phyloP scores from a whole-genome alignment of 1,140 invertebrate genomes.

The Drosophila ficusphila region DNA sequence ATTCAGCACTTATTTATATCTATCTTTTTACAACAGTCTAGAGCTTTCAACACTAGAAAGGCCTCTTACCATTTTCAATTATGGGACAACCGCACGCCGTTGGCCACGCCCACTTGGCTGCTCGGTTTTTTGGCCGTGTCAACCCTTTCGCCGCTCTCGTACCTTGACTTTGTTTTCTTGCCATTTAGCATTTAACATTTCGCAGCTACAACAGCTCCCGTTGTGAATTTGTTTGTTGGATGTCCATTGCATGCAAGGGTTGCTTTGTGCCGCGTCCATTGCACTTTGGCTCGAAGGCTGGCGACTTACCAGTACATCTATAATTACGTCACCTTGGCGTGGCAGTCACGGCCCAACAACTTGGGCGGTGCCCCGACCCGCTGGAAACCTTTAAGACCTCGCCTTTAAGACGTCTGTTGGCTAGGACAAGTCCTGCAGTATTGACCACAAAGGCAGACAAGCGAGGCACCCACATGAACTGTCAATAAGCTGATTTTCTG shows the following conservation, averaged over 20 bases:
- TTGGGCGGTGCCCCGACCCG: conserved; percentile 18
- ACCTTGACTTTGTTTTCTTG: conserved; percentile 50
- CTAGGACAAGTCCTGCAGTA: conserved; percentile 1
- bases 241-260: conserved; percentile 48
- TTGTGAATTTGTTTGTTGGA: conserved; percentile 35
- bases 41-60: background rate
- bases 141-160: conserved; percentile 49
- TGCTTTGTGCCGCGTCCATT: conserved; percentile 57
- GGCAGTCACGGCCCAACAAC: conserved; percentile 45
- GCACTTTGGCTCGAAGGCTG: conserved; percentile 61
- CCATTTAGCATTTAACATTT: conserved; percentile 21
- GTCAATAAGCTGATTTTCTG: conserved; percentile 63
- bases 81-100: conserved; percentile 20
- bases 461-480: conserved; percentile 20
- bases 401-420: conserved; percentile 21
- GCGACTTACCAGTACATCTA: conserved; percentile 65
- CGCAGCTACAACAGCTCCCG: conserved; percentile 27
- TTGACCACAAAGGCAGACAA: conserved; percentile 63
- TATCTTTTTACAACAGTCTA: too few species aligned
- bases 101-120: conserved; percentile 64
- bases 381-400: conserved; percentile 6
- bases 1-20: too few species aligned
- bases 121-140: conserved; percentile 24
- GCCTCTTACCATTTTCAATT: conserved; percentile 14
- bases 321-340: conserved; percentile 74